A percentile compares a stretch with the other conserved stretches of the same genome.
Conservation (phyloP, 1,140 invertebrate genomes). For the Dreissena rostriformis region DNA sequence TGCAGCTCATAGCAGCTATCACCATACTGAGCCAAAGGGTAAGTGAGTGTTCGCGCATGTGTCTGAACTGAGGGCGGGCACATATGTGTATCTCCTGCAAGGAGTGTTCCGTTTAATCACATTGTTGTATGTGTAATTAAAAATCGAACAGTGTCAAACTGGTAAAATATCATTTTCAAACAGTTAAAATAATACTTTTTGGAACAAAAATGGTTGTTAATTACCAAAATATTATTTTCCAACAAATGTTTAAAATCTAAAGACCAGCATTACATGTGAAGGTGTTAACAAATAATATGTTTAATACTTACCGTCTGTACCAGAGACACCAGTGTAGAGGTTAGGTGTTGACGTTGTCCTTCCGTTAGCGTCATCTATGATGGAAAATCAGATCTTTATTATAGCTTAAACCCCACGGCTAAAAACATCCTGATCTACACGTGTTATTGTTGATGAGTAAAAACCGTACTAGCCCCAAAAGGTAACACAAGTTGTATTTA, state of each 20-base stretch:
- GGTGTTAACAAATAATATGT: not conserved
- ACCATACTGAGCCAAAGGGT: constrained; percentile 9
- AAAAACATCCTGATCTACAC: too few species aligned
- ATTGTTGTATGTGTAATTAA: not conserved
- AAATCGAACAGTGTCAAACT: not conserved
- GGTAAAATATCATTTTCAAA: not conserved
- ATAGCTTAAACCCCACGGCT: too few species aligned
- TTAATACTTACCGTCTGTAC: too few species aligned
- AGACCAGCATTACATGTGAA: not conserved
- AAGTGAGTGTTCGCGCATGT: not conserved
- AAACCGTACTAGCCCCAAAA: too few species aligned
- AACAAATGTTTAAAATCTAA: constrained; percentile 5
- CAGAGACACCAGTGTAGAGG: too few species aligned
- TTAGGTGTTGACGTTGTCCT: too few species aligned
- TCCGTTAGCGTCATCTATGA: too few species aligned
- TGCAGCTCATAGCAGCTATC: constrained; percentile 31
- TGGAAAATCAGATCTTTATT: too few species aligned
- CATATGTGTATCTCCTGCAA: constrained; percentile 9
- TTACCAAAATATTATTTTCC: constrained; percentile 1
- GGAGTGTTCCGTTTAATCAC: not conserved
- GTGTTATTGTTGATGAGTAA: too few species aligned
- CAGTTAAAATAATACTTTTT: constrained; percentile 6
- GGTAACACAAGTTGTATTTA: too few species aligned
- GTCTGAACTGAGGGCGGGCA: not conserved
- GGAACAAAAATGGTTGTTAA: not conserved